These are phyloP conservation scores for Microctonus aethiopoides DNA, from an alignment of 2,888 invertebrate genomes.

Conservation along the genomic window DNA sequence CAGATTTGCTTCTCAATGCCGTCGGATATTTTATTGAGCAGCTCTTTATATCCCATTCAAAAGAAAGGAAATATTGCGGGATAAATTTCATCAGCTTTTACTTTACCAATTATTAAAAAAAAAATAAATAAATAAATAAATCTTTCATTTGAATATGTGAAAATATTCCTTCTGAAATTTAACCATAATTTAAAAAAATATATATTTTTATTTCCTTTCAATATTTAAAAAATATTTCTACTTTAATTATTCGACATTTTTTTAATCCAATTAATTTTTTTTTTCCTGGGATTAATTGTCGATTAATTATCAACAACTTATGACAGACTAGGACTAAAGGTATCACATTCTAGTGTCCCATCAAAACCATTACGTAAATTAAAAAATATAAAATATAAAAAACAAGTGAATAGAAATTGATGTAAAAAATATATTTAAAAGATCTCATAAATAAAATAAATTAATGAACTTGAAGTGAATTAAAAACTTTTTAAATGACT, in stretches of 20 bases:
- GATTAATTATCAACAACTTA: conserved; percentile 24
- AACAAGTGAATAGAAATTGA: background rate
- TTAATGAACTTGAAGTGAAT: background rate
- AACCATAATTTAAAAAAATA: no score
- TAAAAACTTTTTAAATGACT: conserved; percentile 9
- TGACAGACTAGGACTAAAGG: no score
- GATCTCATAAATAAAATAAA: background rate
- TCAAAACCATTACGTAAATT: background rate
- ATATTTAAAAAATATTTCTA: background rate
- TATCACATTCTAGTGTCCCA: background rate
- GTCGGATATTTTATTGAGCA: conserved; percentile 13
- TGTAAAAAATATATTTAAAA: background rate
- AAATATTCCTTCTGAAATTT: no score
- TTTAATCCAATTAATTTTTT: no score
- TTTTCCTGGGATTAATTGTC: background rate
- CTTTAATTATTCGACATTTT: background rate
- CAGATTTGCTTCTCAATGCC: conserved; percentile 21
- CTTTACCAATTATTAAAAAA: background rate
- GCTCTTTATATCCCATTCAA: background rate
- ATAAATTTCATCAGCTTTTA: background rate
- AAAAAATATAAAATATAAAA: background rate
- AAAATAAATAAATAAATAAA: background rate
- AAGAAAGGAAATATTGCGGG: background rate
- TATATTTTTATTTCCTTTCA: background rate
- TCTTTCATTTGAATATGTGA: background rate